Evolutionary conservation across 2,797 vertebrate genomes (phyloP), one percentile per base, ranked within the genome.

Genomic region (Bradypus variegatus): DNA sequence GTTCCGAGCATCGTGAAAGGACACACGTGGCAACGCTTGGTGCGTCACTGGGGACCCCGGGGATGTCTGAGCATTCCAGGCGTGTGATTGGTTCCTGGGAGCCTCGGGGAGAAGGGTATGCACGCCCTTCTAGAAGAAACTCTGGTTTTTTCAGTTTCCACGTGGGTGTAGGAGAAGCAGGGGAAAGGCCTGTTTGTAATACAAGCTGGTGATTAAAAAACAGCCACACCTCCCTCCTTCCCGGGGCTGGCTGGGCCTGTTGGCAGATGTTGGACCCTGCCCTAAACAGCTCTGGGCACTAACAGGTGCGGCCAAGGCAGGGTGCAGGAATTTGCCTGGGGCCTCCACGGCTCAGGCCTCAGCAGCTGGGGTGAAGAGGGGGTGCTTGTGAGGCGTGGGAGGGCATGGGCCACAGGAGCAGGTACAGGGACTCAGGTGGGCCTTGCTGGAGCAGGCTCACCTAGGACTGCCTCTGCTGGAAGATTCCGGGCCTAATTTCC

Each of bases 261-360:
- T 38, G 16, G 41, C 38, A 48, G 90, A 45, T 15, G 55, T 48
- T 41, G 80, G 86, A 79, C 53, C 55, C 60, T 16, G 5, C 89
- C 85, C 76, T 36, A 50, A 73, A 60, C 19, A 62, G 84, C 86
- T 94, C 29, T n/a, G 18, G 31, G 81, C 91, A 11, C 77, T n/a
- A 80, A 67, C 72, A 83, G 94, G 92, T 83, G 8, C n/a, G 72
- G 72, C 50, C 2, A 0, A 27, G 41, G 89, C 80, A 86, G 67
- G 67, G 75, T 19, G 36, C 91, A 55, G 94, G 93, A 94, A 94
- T 88, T 92, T 72, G 80, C 76, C 55, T 76, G 87, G 67, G 45
- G 41, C 36, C 76, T 89, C 60, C 65, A 29, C 21, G 33, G 64
- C 82, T 78, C 31, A 41, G 69, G 53, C 23, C 36, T 70, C 2